phyloP scores from a whole-genome alignment of 2,797 vertebrate species.

The Pantherophis vulpinus region DNA sequence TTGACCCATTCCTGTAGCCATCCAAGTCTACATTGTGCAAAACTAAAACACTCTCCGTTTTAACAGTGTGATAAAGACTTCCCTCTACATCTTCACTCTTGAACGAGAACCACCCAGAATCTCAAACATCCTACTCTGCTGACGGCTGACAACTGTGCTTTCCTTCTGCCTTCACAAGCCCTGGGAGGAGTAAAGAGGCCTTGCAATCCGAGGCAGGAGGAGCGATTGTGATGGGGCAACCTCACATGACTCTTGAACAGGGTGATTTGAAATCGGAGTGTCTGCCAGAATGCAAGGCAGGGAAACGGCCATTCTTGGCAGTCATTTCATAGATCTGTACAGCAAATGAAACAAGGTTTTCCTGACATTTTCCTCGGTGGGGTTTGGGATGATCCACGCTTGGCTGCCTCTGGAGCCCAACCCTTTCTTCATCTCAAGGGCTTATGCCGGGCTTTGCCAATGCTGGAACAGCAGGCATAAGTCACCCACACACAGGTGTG shows the following conservation, averaged over 20 bases:
- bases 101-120: not conserved
- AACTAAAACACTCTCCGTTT: constrained; percentile 3
- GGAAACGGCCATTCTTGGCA: too few relatives aligned
- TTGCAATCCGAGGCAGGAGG: not conserved
- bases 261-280: not conserved
- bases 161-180: not conserved
- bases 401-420: not conserved
- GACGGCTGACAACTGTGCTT: not conserved
- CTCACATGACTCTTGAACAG: not conserved
- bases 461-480: not conserved
- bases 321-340: not conserved
- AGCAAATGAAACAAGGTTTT: not conserved
- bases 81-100: not conserved
- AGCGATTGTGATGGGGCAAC: not conserved
- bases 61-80: not conserved
- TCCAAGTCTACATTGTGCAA: constrained; percentile 16
- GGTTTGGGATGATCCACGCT: not conserved
- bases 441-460: not conserved
- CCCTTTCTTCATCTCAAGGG: not conserved
- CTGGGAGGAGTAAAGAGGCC: not conserved
- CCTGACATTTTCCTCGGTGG: not conserved
- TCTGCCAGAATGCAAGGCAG: not conserved
- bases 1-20: not conserved
- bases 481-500: not conserved
- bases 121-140: not conserved